A percentile compares a stretch with the other conserved stretches of the same genome.
Evolutionary conservation across 1,140 invertebrate species (phyloP).

Genomic region (Drosophila ananassae): DNA sequence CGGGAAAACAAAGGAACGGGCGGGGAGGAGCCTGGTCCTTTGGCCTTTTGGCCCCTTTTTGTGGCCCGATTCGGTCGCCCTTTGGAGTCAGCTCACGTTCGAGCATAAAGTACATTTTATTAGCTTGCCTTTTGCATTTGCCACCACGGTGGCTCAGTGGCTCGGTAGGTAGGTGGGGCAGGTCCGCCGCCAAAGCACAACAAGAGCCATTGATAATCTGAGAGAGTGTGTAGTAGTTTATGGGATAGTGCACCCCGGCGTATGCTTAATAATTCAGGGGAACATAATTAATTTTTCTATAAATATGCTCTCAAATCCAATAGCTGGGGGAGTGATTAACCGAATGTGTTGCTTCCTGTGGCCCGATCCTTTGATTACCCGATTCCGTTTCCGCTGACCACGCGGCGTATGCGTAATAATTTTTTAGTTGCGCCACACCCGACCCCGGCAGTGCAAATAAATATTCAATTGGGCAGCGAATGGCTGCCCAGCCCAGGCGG

Average conservation of each 20-base stretch:
- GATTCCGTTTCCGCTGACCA: slow-evolving; percentile 6
- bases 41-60: slow-evolving; percentile 4
- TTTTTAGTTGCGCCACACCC: slow-evolving; percentile 66
- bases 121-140: slow-evolving; percentile 64
- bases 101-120: slow-evolving; percentile 80
- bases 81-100: slow-evolving; percentile 68
- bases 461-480: slow-evolving; percentile 69
- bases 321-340: too few species aligned
- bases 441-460: slow-evolving; percentile 46
- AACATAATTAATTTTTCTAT: background rate
- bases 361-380: background rate
- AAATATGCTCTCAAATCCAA: too few species aligned
- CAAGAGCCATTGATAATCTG: background rate
- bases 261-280: background rate
- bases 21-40: background rate
- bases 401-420: slow-evolving; percentile 61
- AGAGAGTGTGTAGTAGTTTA: background rate
- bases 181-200: background rate
- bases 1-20: slow-evolving; percentile 17
- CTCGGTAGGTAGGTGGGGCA: background rate
- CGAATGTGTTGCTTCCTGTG: too few species aligned
- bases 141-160: slow-evolving; percentile 7
- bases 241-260: background rate
- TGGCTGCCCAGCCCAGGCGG: slow-evolving; percentile 13
- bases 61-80: slow-evolving; percentile 1